These are phyloP conservation scores for Xenopus borealis DNA, from an alignment of 2,113 vertebrate species.

Conservation along the genomic window DNA sequence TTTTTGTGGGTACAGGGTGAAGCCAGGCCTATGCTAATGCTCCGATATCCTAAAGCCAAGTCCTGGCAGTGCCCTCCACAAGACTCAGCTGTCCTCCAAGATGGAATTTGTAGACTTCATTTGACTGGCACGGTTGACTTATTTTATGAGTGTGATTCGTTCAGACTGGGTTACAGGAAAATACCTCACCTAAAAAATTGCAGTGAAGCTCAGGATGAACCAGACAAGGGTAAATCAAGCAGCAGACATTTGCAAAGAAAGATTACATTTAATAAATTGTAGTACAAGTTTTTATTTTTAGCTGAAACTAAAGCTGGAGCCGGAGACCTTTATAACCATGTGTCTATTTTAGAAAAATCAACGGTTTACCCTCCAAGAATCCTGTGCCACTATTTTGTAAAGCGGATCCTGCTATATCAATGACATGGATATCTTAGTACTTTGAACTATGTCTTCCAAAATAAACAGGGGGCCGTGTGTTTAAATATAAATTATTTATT, in stretches of 20 bases:
- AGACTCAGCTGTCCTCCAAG: slow-evolving; percentile 30
- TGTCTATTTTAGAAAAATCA: neutral
- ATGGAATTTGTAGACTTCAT: slow-evolving; percentile 18
- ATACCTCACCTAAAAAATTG: slow-evolving; percentile 19
- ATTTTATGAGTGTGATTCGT: slow-evolving; percentile 31
- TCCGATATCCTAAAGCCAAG: slow-evolving; percentile 17
- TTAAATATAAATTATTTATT: no score
- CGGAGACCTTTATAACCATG: neutral
- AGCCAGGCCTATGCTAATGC: neutral
- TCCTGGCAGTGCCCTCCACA: slow-evolving; percentile 25
- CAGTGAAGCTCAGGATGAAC: neutral
- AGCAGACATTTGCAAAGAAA: neutral
- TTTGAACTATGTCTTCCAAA: no score
- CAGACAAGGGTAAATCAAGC: neutral
- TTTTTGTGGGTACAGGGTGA: slow-evolving; percentile 2
- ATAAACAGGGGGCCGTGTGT: no score
- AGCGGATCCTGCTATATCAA: no score
- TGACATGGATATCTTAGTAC: no score
- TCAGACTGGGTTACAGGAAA: slow-evolving; percentile 8
- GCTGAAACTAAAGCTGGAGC: neutral
- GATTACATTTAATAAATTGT: neutral
- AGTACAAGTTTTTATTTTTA: no score
- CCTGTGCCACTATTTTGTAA: neutral
- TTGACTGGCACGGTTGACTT: slow-evolving; percentile 22
- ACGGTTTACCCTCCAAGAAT: neutral